Base-by-base conservation (phyloP, 2,113 vertebrate genomes). In the zebrafish (Danio rerio) region DNA sequence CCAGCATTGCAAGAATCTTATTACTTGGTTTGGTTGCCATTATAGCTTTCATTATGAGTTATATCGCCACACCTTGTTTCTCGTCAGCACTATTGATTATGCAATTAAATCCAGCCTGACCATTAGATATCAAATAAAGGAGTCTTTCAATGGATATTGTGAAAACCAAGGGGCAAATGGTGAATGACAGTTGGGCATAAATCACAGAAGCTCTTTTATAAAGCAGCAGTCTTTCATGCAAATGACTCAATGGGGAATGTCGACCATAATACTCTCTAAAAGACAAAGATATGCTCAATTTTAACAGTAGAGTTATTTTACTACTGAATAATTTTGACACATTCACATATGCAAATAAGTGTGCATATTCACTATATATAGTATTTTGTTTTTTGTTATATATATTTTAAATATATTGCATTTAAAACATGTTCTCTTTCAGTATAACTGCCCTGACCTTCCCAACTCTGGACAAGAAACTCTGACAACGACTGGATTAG, bases 101-200 rank as follows among this genome's bases (percentile, higher is more conserved):
- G 71, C 84, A 70, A 76, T 86, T 80, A 80, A 73, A 76, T 76
- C 76, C 63, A 42, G 76, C 47, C 81, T 86, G 70, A 80, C 52
- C 77, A 73, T 79, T 75, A 86, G 80, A 82, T 62, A 82, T 68
- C 65, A 82, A 72, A 62, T 50, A 56, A 78, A 81, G 61, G 18
- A 20, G 9, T 55, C 18, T 70, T 42, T 47, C 63, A 15, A 80
- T 53, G 43, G 70, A 80, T 80, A 52, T 72, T 47, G 69, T 73
- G 52, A 9, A 79, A 47, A 68, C 69, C 62, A 16, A 16, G 52
- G 53, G 61, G 59, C 68, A 68, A 78, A 58, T 7, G n/a, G 47
- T 78, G 63, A 81, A 62, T 62, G 47, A 78, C 72, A 61, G 65
- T 45, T 18, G 1, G 74, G 42, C 18, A 56, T 82, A 78, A 69